phyloP scores from a whole-genome alignment of 2,888 invertebrate genomes.

The Antheraea assamensis region DNA sequence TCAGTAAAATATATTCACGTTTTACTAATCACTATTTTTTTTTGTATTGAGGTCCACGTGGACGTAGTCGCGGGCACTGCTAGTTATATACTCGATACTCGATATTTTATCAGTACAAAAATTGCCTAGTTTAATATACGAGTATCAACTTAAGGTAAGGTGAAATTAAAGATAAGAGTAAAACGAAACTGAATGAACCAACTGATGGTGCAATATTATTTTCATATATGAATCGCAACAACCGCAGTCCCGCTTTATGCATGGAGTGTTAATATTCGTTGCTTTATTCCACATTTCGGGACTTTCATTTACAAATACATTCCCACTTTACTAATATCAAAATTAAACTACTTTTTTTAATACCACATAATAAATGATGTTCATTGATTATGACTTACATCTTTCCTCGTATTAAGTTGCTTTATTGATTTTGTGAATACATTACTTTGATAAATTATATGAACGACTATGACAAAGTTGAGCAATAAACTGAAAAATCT shows the following conservation, averaged over 20 bases:
- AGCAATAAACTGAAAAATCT: too few relatives aligned
- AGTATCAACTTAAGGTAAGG: not conserved
- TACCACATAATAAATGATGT: not conserved
- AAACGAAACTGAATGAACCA: not conserved
- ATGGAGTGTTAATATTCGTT: constrained; percentile 16
- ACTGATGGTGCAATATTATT: not conserved
- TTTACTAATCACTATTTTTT: too few relatives aligned
- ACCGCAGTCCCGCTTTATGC: not conserved
- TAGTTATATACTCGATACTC: too few relatives aligned
- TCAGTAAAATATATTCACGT: too few relatives aligned
- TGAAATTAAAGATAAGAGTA: not conserved
- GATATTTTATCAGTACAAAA: not conserved
- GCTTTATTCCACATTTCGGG: constrained; percentile 9
- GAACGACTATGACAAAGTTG: too few relatives aligned
- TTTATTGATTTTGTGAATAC: too few relatives aligned
- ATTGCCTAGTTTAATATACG: not conserved
- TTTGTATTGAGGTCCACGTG: too few relatives aligned
- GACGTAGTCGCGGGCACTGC: too few relatives aligned
- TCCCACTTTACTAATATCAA: not conserved
- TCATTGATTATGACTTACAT: too few relatives aligned
- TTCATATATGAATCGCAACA: not conserved
- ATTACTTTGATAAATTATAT: too few relatives aligned
- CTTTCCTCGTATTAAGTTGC: too few relatives aligned
- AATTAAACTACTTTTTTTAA: not conserved
- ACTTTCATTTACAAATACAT: constrained; percentile 11